A percentile compares a stretch with the other conserved stretches of the same genome.
Evolutionary conservation across 2,888 invertebrate species (phyloP).

Genomic region (Phania funesta): DNA sequence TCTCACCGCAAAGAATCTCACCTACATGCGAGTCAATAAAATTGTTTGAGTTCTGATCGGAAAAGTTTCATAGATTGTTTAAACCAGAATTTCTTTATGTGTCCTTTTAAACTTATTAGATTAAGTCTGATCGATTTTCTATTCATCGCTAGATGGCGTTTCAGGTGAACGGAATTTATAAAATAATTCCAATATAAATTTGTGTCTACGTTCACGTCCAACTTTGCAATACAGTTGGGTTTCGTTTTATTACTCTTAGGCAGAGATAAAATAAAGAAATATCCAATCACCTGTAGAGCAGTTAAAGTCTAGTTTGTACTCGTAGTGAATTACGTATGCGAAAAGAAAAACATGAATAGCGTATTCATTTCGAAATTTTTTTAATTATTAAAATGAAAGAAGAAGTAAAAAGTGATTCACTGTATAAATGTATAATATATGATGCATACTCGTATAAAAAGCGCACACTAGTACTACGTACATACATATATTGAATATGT

Average conservation of each 20-base stretch:
- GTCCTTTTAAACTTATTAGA: neutral
- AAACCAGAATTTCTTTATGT: too few species aligned
- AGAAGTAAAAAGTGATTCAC: conserved; percentile 10
- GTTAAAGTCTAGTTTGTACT: conserved; percentile 16
- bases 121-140: too few species aligned
- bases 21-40: too few species aligned
- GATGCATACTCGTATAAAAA: neutral
- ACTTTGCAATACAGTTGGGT: neutral
- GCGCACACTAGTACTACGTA: conserved; percentile 29
- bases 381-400: conserved; percentile 26
- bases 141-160: neutral
- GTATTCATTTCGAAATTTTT: neutral
- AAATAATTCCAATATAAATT: neutral
- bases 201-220: too few species aligned
- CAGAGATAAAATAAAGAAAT: neutral
- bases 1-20: too few species aligned
- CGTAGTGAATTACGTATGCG: neutral
- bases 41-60: too few species aligned
- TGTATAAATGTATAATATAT: conserved; percentile 14
- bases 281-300: conserved; percentile 39
- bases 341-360: neutral
- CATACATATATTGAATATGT: conserved; percentile 8
- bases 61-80: too few species aligned
- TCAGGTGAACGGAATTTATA: neutral
- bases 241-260: neutral